Evolutionary conservation across 2,113 vertebrate genomes (phyloP), one percentile per base, ranked within the genome.

Genomic region (Epinephelus cyanopodus): DNA sequence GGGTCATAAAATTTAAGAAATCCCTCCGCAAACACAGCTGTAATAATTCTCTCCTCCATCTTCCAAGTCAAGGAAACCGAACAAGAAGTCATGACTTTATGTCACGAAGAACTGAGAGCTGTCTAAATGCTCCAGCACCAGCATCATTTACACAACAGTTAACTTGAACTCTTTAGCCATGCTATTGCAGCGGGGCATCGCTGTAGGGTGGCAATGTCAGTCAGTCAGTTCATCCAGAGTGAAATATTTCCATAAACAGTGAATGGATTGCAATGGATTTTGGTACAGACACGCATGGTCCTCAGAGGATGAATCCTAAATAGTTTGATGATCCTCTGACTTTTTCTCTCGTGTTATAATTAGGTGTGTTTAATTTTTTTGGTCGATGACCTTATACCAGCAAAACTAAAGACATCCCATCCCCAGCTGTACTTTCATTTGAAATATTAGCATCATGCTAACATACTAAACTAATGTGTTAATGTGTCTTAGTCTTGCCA

Each of bases 1-100:
- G 47, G 27, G 9, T 69, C 70, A 78, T 74, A 72, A 83, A 74
- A 72, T 56, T 2, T n/a, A 60, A 71, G 50, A 85, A 81, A 81
- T 76, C 65, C 66, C 52, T 74, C 29, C 29, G 42, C 58, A 65
- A 86, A 58, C 39, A 54, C 83, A 58, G 78, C 70, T 77, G 53
- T 56, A 77, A 72, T 78, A 48, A 79, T 39, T 64, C 10, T 63
- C 58, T 57, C 19, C 39, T 65, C 33, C 23, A 19, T 79, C 73
- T 45, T 79, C 23, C 37, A 62, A 86, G 71, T 58, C 6, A 0
- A 60, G 50, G 53, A 79, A 75, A 58, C 61, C 1, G 2, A 42
- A 74, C 33, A n/a, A 63, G 53, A 74, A 57, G 42, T 71, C 61
- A 25, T 37, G 9, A 50, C 39, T 42, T 29, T 54, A 37, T 65